A percentile compares a stretch with the other conserved stretches of the same genome.
Evolutionary conservation across 2,113 vertebrate genomes (phyloP).

Genomic region (Hippopotamus amphibius): DNA sequence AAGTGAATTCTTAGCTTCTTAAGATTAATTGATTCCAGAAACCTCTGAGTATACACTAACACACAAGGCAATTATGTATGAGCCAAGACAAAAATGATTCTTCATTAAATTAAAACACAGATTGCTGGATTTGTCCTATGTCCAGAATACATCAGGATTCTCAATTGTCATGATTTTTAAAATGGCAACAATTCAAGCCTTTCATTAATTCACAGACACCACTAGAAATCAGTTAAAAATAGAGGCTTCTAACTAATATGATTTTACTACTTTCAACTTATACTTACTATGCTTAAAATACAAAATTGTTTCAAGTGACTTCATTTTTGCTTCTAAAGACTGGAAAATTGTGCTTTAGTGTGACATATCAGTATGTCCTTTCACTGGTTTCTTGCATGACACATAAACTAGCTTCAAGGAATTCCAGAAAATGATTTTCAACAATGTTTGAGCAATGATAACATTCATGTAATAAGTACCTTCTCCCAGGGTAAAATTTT

Average conservation of each 20-base stretch:
- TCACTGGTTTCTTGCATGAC: slow-evolving; percentile 1
- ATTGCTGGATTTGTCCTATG: neutral
- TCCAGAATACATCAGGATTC: neutral
- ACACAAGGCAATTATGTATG: slow-evolving; percentile 26
- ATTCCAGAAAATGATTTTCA: slow-evolving; percentile 53
- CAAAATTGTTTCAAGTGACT: slow-evolving; percentile 9
- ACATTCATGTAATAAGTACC: neutral
- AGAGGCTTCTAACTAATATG: neutral
- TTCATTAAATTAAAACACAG: slow-evolving; percentile 45
- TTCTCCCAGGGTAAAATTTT: slow-evolving; percentile 23
- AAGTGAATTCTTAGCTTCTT: slow-evolving; percentile 58
- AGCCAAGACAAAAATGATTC: slow-evolving; percentile 51
- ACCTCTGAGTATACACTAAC: neutral
- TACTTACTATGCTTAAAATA: slow-evolving; percentile 49
- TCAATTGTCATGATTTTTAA: neutral
- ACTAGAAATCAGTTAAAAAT: slow-evolving; percentile 48
- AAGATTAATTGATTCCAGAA: slow-evolving; percentile 60
- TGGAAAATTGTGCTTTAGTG: slow-evolving; percentile 5
- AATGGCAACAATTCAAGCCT: slow-evolving; percentile 20
- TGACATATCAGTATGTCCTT: neutral
- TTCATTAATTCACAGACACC: slow-evolving; percentile 14
- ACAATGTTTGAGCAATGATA: slow-evolving; percentile 49
- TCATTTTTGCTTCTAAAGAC: slow-evolving; percentile 40
- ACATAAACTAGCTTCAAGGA: slow-evolving; percentile 33
- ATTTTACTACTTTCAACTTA: slow-evolving; percentile 40